Percentiles rank a stretch among this genome's conserved stretches.
Conservation (phyloP, 2,888 invertebrate genomes). For the Ochropleura leucogaster region DNA sequence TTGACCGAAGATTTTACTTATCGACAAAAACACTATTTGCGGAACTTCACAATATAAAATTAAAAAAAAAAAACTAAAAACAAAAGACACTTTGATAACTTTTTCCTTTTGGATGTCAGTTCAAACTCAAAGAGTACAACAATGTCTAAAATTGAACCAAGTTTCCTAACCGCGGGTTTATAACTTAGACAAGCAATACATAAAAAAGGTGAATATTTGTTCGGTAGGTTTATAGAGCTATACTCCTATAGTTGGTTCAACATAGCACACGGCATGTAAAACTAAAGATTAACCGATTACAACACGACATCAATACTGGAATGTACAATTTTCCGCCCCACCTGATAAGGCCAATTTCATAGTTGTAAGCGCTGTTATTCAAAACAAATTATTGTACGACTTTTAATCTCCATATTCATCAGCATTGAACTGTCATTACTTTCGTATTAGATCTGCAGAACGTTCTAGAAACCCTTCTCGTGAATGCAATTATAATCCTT, state of each 20-base stretch:
- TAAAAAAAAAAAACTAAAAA: neutral
- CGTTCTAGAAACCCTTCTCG: neutral
- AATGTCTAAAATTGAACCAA: neutral
- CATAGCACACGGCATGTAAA: neutral
- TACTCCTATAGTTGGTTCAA: neutral
- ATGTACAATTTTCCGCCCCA: constrained; percentile 15
- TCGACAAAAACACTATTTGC: neutral
- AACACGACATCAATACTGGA: neutral
- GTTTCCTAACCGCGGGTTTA: neutral
- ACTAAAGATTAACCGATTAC: neutral
- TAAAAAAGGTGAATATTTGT: neutral
- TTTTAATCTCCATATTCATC: neutral
- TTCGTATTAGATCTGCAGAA: constrained; percentile 7
- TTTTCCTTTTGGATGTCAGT: too few relatives aligned
- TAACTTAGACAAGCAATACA: neutral
- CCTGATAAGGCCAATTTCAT: constrained; percentile 27
- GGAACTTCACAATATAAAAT: neutral
- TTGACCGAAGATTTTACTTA: neutral
- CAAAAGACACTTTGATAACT: neutral
- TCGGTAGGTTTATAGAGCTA: neutral
- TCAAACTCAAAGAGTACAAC: neutral
- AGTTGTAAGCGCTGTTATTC: neutral
- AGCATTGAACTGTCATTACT: constrained; percentile 3
- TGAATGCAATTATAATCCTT: neutral
- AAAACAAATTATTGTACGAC: constrained; percentile 3